Evolutionary conservation across 1,140 invertebrate species (phyloP), one percentile per base, ranked within the genome.

Genomic region (Cyclina sinensis): DNA sequence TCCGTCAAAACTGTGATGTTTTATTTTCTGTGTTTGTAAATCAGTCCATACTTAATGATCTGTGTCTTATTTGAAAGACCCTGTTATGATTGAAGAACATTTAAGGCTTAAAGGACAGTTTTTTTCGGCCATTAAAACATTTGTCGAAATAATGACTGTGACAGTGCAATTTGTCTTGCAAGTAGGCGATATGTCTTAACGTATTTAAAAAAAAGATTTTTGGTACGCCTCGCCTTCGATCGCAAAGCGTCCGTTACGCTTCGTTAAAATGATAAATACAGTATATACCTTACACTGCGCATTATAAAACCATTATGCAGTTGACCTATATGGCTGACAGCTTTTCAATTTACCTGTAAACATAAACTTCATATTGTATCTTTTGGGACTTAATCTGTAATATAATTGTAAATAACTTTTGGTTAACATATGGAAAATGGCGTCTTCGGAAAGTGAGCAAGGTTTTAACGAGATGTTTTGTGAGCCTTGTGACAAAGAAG

Each of bases 261-360:
- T 62, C 57, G 24, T 14, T 62, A 4, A 62, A 21, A 9, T 11
- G 21, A 62, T n/a, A n/a, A 27, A 11, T 7, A 18, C 21, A 62
- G 4, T 11, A 21, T 57, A 57, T 57, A 24, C 12, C 2, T 18
- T n/a, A 54, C 21, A 27, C 57, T 62, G 57, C 57, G 24, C 57
- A 62, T n/a, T 62, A 62, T n/a, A 62, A 21, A 57, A n/a, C n/a
- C 14, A 57, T 24, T 62, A 62, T 27, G 18, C 57, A 27, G 57
- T 18, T 27, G 57, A 62, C 57, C 57, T 62, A 62, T 18, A 27
- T 62, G 57, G 57, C 9, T 62, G 57, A 62, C 57, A 62, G 57
- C 57, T n/a, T 62, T 62, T 27, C 57, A 62, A 62, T 62, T 62
- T 62, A 62, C 57, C 57, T 62, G 57, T 57, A 4, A n/a, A 62